A percentile compares a stretch with the other conserved stretches of the same genome.
These are phyloP conservation scores for Enteromius fasciolatus DNA, from an alignment of 2,797 vertebrate genomes.

Conservation along the genomic window DNA sequence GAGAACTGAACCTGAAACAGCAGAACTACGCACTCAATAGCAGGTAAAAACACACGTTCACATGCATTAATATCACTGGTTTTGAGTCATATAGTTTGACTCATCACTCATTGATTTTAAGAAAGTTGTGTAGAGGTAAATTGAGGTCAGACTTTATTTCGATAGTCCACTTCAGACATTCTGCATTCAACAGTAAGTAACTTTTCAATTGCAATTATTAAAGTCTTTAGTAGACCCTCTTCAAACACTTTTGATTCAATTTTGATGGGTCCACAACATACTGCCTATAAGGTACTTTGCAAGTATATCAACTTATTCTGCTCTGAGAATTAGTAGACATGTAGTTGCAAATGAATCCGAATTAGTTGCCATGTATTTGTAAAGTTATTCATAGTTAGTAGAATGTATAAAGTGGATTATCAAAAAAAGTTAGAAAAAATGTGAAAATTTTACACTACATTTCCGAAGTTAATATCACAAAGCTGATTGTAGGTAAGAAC, in stretches of 20 bases:
- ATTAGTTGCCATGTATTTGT: neutral
- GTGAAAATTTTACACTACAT: neutral
- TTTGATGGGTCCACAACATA: neutral
- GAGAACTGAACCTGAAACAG: slow-evolving; percentile 88
- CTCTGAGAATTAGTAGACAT: neutral
- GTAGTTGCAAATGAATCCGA: neutral
- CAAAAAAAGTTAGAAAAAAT: neutral
- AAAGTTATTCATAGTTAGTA: neutral
- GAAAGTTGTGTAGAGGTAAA: neutral
- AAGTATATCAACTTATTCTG: neutral
- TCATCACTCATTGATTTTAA: neutral
- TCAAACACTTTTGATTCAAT: neutral
- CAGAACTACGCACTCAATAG: slow-evolving; percentile 86
- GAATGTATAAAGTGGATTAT: neutral
- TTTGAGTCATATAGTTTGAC: neutral
- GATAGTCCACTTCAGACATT: neutral
- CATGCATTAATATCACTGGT: slow-evolving; percentile 9
- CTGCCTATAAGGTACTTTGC: neutral
- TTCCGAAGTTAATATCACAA: neutral
- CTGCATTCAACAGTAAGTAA: neutral
- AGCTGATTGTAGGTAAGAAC: neutral
- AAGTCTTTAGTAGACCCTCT: neutral
- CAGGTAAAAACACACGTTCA: slow-evolving; percentile 77
- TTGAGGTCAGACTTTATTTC: neutral
- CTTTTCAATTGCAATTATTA: neutral